A percentile compares a stretch with the other conserved stretches of the same genome.
Evolutionary conservation across 2,888 invertebrate genomes (phyloP).

Genomic region (Heliconius ethilla): DNA sequence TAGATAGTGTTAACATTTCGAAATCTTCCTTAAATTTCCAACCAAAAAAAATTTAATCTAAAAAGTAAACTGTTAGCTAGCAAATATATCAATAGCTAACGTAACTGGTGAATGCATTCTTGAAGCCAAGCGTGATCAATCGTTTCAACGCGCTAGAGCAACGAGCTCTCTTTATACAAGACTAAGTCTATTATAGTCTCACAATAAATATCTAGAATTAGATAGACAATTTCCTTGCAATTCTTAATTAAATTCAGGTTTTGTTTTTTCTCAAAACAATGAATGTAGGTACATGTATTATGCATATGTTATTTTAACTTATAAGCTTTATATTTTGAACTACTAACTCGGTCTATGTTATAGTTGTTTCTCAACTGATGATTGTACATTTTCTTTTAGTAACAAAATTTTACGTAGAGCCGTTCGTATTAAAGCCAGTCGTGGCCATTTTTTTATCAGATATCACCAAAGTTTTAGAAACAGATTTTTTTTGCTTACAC

Average conservation of each 20-base stretch:
- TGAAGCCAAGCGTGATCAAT: constrained; percentile 25
- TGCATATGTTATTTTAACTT: background rate
- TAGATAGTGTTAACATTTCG: too few relatives aligned
- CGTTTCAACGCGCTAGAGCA: constrained; percentile 20
- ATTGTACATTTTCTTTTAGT: too few relatives aligned
- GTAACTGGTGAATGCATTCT: constrained; percentile 14
- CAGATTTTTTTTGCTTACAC: too few relatives aligned
- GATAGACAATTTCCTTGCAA: background rate
- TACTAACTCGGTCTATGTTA: background rate
- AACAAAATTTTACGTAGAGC: too few relatives aligned
- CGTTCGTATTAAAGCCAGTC: too few relatives aligned
- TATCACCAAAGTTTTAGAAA: too few relatives aligned
- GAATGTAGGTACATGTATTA: background rate
- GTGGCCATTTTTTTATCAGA: too few relatives aligned
- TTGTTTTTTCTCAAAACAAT: background rate
- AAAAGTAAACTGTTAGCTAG: background rate
- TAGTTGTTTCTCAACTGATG: too few relatives aligned
- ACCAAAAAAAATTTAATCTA: background rate
- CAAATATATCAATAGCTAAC: constrained; percentile 10
- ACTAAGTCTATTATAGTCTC: constrained; percentile 24
- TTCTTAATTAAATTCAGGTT: background rate
- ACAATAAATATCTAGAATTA: constrained; percentile 2
- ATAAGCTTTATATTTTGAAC: background rate
- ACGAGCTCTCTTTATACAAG: constrained; percentile 21
- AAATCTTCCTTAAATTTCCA: background rate